phyloP scores from a whole-genome alignment of 2,113 vertebrate genomes.

The Xiphias gladius region DNA sequence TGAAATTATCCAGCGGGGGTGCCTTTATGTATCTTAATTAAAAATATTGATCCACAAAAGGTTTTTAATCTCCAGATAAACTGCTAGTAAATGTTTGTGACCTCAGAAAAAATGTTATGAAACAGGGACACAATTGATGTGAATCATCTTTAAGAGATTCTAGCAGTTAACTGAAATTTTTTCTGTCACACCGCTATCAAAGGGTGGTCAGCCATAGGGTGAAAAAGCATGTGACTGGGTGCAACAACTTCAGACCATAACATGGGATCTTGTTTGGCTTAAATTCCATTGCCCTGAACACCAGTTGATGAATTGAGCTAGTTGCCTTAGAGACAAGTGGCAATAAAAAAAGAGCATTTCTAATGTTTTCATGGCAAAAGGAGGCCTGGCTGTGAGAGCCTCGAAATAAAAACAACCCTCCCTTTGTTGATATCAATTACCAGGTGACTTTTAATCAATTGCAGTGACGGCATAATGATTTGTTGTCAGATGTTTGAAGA shows the following conservation, averaged over 20 bases:
- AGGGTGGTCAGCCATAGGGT: constrained; percentile 22
- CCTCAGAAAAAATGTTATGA: neutral
- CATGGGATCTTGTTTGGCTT: constrained; percentile 63
- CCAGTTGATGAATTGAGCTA: constrained; percentile 78
- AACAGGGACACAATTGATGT: neutral
- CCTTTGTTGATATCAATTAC: constrained; percentile 94
- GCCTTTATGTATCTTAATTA: neutral
- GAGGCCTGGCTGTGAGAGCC: constrained; percentile 49
- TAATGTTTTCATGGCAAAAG: constrained; percentile 60
- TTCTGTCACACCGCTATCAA: constrained; percentile 8
- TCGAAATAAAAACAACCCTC: constrained; percentile 67
- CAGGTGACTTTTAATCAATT: constrained; percentile 96
- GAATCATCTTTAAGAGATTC: constrained; percentile 17
- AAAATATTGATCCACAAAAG: constrained; percentile 13
- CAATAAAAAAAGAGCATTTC: constrained; percentile 60
- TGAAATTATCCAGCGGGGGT: neutral
- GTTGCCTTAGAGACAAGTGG: constrained; percentile 66
- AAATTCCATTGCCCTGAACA: constrained; percentile 74
- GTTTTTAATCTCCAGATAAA: constrained; percentile 1
- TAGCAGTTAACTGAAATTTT: constrained; percentile 3
- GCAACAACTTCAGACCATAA: constrained; percentile 53
- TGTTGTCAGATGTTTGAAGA: constrained; percentile 91
- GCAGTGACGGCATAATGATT: constrained; percentile 92
- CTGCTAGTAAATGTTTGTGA: neutral
- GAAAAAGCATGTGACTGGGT: constrained; percentile 41